Evolutionary conservation across 2,113 vertebrate genomes (phyloP).

Genomic region (Nansenia antarctica): DNA sequence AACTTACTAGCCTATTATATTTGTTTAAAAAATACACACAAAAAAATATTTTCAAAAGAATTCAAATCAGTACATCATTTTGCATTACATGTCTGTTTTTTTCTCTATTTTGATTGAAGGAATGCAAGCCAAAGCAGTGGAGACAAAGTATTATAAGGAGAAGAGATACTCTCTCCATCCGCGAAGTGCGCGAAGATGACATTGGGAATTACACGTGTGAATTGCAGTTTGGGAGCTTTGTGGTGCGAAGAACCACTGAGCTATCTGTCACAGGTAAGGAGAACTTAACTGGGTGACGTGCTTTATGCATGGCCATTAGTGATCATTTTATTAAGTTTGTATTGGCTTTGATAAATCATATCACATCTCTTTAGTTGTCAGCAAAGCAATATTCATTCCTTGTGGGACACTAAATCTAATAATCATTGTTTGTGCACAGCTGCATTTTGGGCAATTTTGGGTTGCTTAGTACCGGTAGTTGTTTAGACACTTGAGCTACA

Average conservation of each 20-base stretch:
- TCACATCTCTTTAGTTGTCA: neutral
- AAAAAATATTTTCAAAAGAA: too few relatives aligned
- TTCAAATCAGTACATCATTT: neutral
- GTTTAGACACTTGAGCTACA: neutral
- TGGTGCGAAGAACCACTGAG: slow-evolving; percentile 94
- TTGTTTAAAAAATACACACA: too few relatives aligned
- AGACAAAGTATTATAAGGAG: slow-evolving; percentile 86
- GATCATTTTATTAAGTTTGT: neutral
- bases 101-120: slow-evolving; percentile 66
- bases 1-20: too few relatives aligned
- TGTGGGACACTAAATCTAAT: neutral
- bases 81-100: slow-evolving; percentile 18
- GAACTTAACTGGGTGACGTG: neutral
- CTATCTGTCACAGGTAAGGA: slow-evolving; percentile 94
- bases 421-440: neutral
- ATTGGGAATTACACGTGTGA: slow-evolving; percentile 99
- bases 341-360: slow-evolving; percentile 6
- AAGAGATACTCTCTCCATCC: slow-evolving; percentile 87
- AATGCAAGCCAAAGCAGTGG: slow-evolving; percentile 92
- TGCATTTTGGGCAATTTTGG: neutral
- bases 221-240: slow-evolving; percentile 91
- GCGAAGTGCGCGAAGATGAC: slow-evolving; percentile 95
- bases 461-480: neutral
- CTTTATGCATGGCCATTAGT: neutral
- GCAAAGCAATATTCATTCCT: neutral